Evolutionary conservation across 2,797 vertebrate species (phyloP), one percentile per base, ranked within the genome.

Genomic region (Helostoma temminkii): DNA sequence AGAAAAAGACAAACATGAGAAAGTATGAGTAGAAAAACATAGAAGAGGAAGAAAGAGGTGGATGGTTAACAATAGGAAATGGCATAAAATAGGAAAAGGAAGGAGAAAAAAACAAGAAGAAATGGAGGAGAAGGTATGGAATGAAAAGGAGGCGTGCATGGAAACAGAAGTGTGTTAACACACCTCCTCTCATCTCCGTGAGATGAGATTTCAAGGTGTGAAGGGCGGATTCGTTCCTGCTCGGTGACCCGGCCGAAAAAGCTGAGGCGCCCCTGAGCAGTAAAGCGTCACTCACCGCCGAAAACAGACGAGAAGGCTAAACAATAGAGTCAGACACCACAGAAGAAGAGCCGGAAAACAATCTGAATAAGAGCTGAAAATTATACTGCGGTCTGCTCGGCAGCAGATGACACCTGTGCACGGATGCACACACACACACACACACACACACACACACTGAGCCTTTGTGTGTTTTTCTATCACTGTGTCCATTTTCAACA

Each of bases 321-420:
- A 85, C 78, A 77, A 89, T 59, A 65, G 76, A 82, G 80, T 76
- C 50, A 69, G 71, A 83, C 81, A 83, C 58, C 61, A 76, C 15
- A 56, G 68, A 80, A 66, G 66, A 72, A 81, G 80, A 78, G 58
- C 65, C 19, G 9, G 61, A 78, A 77, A 82, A 79, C 69, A 74
- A 80, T 88, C 72, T 53, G 61, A 85, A 79, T 80, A 81, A 86
- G 80, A 78, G 81, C 55, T 64, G 76, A 73, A 86, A 82, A 85
- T 82, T 42, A 83, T 78, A 69, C 79, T 11, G 67, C 74, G 24
- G 62, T 71, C 58, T 54, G 60, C 43, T 54, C 16, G 15, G 15
- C 36, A 18, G 42, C 66, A 54, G 14, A 52, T 74, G 66, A 74
- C 66, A 76, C 70, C 70, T 42, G 34, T 8, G 0, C 34, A 42